phyloP scores from a whole-genome alignment of 2,113 vertebrate genomes.

The Silurus meridionalis region DNA sequence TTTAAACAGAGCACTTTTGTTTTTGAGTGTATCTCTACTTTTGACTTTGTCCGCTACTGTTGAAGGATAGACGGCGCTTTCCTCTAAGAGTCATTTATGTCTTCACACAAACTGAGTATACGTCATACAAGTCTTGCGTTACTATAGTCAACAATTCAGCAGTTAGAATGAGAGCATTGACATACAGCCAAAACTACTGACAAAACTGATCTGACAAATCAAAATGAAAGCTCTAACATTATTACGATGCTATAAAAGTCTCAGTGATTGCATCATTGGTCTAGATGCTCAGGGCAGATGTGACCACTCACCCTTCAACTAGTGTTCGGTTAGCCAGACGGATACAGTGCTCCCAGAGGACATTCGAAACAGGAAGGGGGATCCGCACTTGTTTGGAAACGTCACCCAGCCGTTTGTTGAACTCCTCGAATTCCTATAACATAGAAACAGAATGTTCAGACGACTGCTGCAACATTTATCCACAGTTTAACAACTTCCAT shows the following conservation, averaged over 20 bases:
- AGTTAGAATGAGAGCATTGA: background rate
- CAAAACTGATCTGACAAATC: background rate
- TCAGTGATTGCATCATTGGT: background rate
- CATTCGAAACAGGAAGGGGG: constrained; percentile 93
- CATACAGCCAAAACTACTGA: background rate
- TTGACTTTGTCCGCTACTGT: no score
- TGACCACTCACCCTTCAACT: constrained; percentile 87
- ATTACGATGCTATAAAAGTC: background rate
- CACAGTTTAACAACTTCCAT: background rate
- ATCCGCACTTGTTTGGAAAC: constrained; percentile 92
- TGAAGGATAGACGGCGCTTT: no score
- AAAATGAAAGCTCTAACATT: background rate
- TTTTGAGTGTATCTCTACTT: no score
- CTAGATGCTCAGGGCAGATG: background rate
- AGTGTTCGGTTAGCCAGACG: constrained; percentile 95
- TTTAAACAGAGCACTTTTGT: no score
- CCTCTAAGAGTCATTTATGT: no score
- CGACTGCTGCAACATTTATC: constrained; percentile 1
- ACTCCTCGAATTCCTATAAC: constrained; percentile 92
- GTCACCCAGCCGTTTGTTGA: constrained; percentile 85
- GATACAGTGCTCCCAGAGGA: constrained; percentile 99
- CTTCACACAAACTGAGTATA: background rate
- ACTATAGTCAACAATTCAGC: background rate
- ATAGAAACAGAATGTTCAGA: constrained; percentile 33
- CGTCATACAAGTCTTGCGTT: background rate